Percentiles rank a stretch among this genome's conserved stretches.
phyloP scores from a whole-genome alignment of 2,113 vertebrate genomes.

The Rhipidura dahli region DNA sequence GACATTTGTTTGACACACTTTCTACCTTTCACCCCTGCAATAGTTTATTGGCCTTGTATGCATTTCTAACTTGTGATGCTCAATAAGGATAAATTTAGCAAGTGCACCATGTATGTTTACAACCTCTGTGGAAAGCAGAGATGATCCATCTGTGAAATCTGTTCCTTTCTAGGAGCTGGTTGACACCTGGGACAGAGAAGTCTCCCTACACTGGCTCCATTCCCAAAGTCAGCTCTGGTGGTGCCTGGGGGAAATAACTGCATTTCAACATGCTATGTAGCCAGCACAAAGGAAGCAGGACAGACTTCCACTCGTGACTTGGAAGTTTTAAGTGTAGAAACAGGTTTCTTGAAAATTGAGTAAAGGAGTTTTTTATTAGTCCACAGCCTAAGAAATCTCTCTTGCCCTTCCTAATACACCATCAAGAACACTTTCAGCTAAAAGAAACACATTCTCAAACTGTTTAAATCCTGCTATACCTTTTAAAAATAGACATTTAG shows the following conservation, averaged over 20 bases:
- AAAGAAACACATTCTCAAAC: background rate
- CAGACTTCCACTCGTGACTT: background rate
- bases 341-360: background rate
- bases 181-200: background rate
- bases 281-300: background rate
- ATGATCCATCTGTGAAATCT: background rate
- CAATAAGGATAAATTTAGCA: background rate
- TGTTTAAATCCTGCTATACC: background rate
- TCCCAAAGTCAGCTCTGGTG: background rate
- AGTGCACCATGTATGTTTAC: background rate
- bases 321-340: background rate
- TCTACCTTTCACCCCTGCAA: background rate
- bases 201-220: background rate
- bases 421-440: background rate
- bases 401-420: background rate
- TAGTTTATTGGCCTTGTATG: background rate
- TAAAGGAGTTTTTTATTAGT: background rate
- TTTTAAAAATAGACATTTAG: background rate
- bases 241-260: background rate
- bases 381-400: background rate
- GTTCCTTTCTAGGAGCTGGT: background rate
- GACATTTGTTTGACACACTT: background rate
- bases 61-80: background rate
- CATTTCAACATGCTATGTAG: background rate
- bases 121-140: background rate